Evolutionary conservation across 1,140 invertebrate species (phyloP), one percentile per base, ranked within the genome.

Genomic region (Rhopalosiphum maidis): DNA sequence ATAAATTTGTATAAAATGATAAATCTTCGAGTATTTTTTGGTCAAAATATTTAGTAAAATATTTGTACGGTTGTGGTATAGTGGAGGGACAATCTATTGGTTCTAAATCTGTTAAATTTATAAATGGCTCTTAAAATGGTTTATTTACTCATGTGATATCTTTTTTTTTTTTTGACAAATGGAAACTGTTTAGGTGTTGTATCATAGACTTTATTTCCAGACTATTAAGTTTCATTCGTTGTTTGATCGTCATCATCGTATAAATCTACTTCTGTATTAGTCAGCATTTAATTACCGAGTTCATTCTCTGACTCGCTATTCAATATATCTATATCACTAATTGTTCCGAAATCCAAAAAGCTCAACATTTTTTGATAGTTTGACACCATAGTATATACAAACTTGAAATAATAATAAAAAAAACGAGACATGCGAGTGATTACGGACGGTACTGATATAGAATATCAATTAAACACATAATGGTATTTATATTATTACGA

Each of bases 161-260:
- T 82, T 82, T 82, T 35, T 82, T 35, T 82, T 82, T 82, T 82
- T n/a, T 82, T n/a, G 35, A 82, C 77, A 82, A 82, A 82, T 82
- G 77, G 35, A 82, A 82, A 82, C 77, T 82, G 15, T 21, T 37
- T 4, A 37, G 15, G n/a, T 22, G 77, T 37, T 82, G 37, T 21
- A 82, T 37, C 77, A 82, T 0, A 37, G 77, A 82, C 77, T 82
- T 82, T 15, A 82, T 82, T 82, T 82, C 15, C n/a, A 82, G 15
- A 82, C 77, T 37, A 35, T 82, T 82, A 35, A 82, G 77, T 82
- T 82, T 35, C 77, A 82, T 82, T 82, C 37, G 35, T 82, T 82
- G 18, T 82, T 82, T 21, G 77, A 0, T 82, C 35, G n/a, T 77
- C 11, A n/a, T 77, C 30, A n/a, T 77, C n/a, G 18, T 21, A 15